phyloP scores from a whole-genome alignment of 2,113 vertebrate species.

The Tetrax tetrax region DNA sequence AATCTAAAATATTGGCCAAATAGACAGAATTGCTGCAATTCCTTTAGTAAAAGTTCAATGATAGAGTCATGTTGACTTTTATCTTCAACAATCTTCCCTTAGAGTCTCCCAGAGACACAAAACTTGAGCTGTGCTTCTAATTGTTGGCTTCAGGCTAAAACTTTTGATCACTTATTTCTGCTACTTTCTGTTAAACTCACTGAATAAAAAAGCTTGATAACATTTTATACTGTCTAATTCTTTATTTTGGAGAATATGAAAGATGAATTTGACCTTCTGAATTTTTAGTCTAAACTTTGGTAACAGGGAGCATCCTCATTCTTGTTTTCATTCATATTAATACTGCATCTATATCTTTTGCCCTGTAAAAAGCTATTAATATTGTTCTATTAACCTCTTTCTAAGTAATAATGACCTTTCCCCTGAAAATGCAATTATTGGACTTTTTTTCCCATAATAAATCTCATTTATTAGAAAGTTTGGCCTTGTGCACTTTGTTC shows the following conservation, averaged over 20 bases:
- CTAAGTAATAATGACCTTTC: constrained; percentile 64
- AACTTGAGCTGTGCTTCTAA: constrained; percentile 26
- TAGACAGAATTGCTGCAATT: not conserved
- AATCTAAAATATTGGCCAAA: constrained; percentile 41
- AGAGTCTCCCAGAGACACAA: constrained; percentile 10
- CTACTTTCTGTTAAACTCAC: constrained; percentile 31
- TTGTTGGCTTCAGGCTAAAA: constrained; percentile 63
- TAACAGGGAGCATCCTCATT: constrained; percentile 57
- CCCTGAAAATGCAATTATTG: constrained; percentile 73
- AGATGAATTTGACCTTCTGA: constrained; percentile 62
- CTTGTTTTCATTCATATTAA: constrained; percentile 73
- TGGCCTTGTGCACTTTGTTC: constrained; percentile 74
- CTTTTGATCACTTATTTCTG: constrained; percentile 48
- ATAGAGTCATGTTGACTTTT: constrained; percentile 29
- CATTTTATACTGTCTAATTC: constrained; percentile 56
- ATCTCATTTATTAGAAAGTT: constrained; percentile 77
- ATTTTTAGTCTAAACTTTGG: constrained; percentile 55
- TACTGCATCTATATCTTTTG: constrained; percentile 57
- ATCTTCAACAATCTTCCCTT: constrained; percentile 37
- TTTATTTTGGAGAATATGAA: constrained; percentile 52
- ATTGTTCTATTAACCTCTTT: constrained; percentile 71
- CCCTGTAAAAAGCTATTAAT: constrained; percentile 54
- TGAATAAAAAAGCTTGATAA: constrained; percentile 53
- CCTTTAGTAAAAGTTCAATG: not conserved
- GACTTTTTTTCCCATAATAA: constrained; percentile 75